These are phyloP conservation scores for Quadriops clusia DNA, from an alignment of 2,888 invertebrate species.

Conservation along the genomic window DNA sequence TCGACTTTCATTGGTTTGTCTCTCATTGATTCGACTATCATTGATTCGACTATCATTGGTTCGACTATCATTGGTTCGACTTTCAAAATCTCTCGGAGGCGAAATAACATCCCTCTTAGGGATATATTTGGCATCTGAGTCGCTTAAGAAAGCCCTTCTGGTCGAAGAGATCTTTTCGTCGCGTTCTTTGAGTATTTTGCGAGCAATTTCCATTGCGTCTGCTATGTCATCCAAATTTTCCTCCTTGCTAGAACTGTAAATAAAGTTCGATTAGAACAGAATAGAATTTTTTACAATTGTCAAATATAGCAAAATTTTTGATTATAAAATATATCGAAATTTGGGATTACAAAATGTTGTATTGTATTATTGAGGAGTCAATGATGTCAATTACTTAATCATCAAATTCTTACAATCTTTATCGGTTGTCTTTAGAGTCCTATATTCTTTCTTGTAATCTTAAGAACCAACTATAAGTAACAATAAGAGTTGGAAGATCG, in stretches of 20 bases:
- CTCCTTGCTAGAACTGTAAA: too few species aligned
- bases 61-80: constrained; percentile 4
- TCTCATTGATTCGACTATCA: constrained; percentile 9
- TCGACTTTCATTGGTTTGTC: constrained; percentile 20
- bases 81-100: not conserved
- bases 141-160: constrained; percentile 33
- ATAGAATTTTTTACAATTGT: constrained; percentile 36
- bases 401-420: too few species aligned
- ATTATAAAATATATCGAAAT: too few species aligned
- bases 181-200: constrained; percentile 34
- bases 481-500: too few species aligned
- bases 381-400: too few species aligned
- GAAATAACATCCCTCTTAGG: constrained; percentile 9
- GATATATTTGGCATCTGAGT: constrained; percentile 28
- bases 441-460: too few species aligned
- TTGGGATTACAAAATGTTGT: too few species aligned
- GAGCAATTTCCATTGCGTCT: constrained; percentile 37
- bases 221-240: constrained; percentile 34
- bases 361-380: too few species aligned
- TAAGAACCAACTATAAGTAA: too few species aligned
- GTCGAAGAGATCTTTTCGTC: constrained; percentile 30
- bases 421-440: too few species aligned
- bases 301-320: too few species aligned
- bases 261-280: not conserved
- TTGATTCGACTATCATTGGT: constrained; percentile 1